phyloP scores from a whole-genome alignment of 92 coral and sea anemone genomes.

The Parazoanthus atlanticus region DNA sequence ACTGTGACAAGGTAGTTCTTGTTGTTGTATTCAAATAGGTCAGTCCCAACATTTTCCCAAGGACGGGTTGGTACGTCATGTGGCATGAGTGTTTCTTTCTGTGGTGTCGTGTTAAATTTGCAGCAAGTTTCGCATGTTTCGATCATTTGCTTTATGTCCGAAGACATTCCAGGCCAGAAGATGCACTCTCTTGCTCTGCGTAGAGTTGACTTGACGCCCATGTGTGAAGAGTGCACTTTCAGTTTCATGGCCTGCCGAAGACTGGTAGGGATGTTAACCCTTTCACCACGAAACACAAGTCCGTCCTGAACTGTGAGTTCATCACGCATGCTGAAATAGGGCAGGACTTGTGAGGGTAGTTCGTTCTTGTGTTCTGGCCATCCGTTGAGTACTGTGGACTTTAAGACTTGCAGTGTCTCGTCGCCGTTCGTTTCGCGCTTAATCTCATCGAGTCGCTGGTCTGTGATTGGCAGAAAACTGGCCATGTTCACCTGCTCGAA shows the following conservation, averaged over 20 bases:
- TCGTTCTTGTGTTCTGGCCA: background rate
- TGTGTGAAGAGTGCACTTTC: background rate
- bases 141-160: too few species aligned
- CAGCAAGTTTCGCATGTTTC: too few species aligned
- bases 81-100: too few species aligned
- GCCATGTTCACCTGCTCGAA: constrained; percentile 11
- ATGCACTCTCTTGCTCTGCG: too few species aligned
- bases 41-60: too few species aligned
- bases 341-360: background rate
- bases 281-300: background rate
- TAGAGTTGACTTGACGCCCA: background rate
- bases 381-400: background rate
- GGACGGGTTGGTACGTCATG: too few species aligned
- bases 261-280: background rate
- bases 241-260: background rate
- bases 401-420: background rate
- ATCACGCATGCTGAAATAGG: background rate
- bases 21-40: too few species aligned
- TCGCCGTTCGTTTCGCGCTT: background rate
- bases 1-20: too few species aligned
- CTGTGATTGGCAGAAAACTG: background rate
- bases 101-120: too few species aligned
- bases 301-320: background rate
- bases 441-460: background rate
- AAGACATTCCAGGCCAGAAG: too few species aligned